Base-by-base conservation (phyloP, 2,888 invertebrate genomes). In the Thereva nobilitata region DNA sequence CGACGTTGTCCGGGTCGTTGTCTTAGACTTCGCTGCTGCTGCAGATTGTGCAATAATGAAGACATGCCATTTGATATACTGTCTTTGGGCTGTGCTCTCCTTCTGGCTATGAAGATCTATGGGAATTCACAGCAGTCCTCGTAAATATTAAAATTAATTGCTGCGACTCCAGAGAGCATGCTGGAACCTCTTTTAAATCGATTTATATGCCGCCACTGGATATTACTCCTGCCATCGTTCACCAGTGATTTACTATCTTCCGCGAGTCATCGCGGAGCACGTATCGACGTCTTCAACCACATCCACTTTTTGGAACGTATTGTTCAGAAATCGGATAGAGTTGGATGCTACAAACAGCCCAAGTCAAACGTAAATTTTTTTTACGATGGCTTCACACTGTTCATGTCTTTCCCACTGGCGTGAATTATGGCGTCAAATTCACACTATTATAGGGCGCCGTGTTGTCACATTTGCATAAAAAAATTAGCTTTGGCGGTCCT, bases 121-220 rank as follows among this genome's bases (percentile, higher is more conserved):
- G 67, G 41, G 67, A 67, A 67, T 67, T 40, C 44, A n/a, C 55
- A 50, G 49, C 56, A 67, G 35, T 50, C 57, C 64, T 67, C 67
- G 63, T 67, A 67, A 67, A 67, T 67, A 67, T 64, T 64, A 52
- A 67, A 67, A 67, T 67, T 67, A 67, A 67, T 67, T 67, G 67
- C 67, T 49, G 57, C 53, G 50, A 53, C 53, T 53, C 44, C 57
- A 64, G 54, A 52, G 67, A 56, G 53, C 47, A 23, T 2, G 23
- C 49, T 54, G 59, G 54, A 59, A 54, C 47, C 54, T 67, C 54
- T 54, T 67, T 47, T 45, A 54, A 67, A 56, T 56, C 55, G 55
- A 56, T 56, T 56, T 56, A 56, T 56, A 9, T 56, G 55, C 55
- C 55, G 55, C 55, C 55, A 41, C 42, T 56, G 10, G 55, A 12